Evolutionary conservation across 2,888 invertebrate genomes (phyloP), one percentile per base, ranked within the genome.

Genomic region (Acrobasis repandana): DNA sequence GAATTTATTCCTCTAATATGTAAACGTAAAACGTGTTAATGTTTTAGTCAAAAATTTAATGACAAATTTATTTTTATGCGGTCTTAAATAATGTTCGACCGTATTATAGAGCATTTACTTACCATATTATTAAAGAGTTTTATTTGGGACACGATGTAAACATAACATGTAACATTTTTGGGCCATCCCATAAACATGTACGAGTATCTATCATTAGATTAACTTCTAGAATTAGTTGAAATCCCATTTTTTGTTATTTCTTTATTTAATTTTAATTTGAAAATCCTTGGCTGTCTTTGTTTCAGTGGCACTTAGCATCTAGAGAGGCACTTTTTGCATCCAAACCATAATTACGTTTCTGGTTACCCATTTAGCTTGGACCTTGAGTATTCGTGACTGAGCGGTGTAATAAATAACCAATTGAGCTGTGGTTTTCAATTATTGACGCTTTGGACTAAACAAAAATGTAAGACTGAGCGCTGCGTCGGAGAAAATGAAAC

Each of bases 321-420:
- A 38, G 11, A 54, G 20, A 54, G 38, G 38, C 36, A 54, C 52
- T 59, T 60, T 57, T 58, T 61, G 50, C 48, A 56, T 50, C 46
- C 15, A 54, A 51, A 60, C 61, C 47, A 75, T 76, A 80, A 85
- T 83, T 80, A 79, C 80, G 71, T 75, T 82, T 80, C 78, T 79
- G 76, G 77, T 79, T 77, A 71, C 70, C 76, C 72, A 80, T 83
- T 83, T 77, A 79, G 78, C 73, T 38, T 58, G 72, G 71, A 74
- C 83, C 85, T 86, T 85, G 85, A 63, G 71, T 63, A 71, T 72
- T 86, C 85, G 86, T 86, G 86, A 85, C 85, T 79, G 77, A 75
- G 69, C 72, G 72, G 75, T 74, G 67, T 75, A 76, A 77, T 71
- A 73, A 72, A 75, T 73, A 75, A 76, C 69, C 73, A 75, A 74